Evolutionary conservation across 2,888 invertebrate genomes (phyloP), one percentile per base, ranked within the genome.

Genomic region (Pandemis heparana): DNA sequence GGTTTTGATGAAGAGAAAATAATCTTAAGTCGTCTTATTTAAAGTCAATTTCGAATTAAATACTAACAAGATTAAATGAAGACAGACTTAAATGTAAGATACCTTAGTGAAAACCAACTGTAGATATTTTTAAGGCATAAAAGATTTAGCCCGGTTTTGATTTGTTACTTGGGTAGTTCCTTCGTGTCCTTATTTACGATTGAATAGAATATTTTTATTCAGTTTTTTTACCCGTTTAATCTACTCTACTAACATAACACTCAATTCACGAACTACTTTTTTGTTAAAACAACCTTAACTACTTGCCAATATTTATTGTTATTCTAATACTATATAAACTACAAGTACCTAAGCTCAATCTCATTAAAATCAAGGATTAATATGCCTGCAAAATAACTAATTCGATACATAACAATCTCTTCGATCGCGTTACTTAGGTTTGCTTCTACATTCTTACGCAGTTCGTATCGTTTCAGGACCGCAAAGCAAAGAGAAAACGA

Each of bases 401-500:
- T 7, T 4, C 14, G n/a, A 14, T 6, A n/a, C 46, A 43, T 18
- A 16, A 56, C 18, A 56, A 23, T 56, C 16, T 56, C 16, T 56
- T 5, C 23, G 18, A 9, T 56, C 10, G 23, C 10, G 4, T 23
- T 56, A 18, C 6, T 18, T 16, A 16, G 7, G 16, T 53, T 53
- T 53, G 53, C 10, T 56, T 56, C 23, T 5, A 23, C 23, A 23
- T 56, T 10, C 23, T 56, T 56, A 73, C 63, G 63, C 43, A 53
- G 62, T 67, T 56, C 65, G 66, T 18, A 9, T 43, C 65, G 65
- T 71, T 69, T n/a, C 89, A 92, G 92, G 91, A 88, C 87, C 87
- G 84, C 85, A 84, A 89, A 87, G 87, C 89, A 85, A 89, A 83
- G 83, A 84, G 81, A 83, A 83, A 81, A 81, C 82, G 81, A 83